These are phyloP conservation scores for Nesometra sesokonis DNA, from an alignment of 35 echinoderm and acorn worm genomes.

Conservation along the genomic window DNA sequence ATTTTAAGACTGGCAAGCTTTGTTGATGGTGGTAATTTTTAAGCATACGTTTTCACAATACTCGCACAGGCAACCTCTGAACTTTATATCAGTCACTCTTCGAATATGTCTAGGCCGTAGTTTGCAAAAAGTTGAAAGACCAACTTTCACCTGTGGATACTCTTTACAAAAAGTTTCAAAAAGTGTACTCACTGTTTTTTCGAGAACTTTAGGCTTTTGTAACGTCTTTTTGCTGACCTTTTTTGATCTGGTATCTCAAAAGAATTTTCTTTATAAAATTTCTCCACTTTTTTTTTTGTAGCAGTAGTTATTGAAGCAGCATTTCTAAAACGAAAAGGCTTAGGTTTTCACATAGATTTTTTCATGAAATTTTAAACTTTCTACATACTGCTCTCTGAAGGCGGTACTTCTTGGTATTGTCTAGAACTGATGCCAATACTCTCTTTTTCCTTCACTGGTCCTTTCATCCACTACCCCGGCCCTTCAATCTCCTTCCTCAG, in stretches of 20 bases:
- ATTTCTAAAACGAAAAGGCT: not conserved
- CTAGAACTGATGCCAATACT: not conserved
- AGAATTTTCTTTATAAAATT: conserved; percentile 5
- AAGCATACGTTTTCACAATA: conserved; percentile 1
- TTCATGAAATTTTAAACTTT: not conserved
- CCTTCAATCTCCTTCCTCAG: not conserved
- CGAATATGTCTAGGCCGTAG: not conserved
- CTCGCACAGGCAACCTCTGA: conserved; percentile 2
- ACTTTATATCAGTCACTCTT: not conserved
- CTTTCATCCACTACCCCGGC: not conserved
- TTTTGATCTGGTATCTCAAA: conserved; percentile 1
- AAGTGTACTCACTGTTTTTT: not conserved
- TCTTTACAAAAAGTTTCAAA: not conserved
- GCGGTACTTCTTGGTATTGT: not conserved
- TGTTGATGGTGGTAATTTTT: not conserved
- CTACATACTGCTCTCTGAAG: not conserved
- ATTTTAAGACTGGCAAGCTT: not conserved
- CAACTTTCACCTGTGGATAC: not conserved
- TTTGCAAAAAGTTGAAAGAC: not conserved
- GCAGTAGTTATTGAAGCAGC: not conserved
- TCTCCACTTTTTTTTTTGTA: not conserved
- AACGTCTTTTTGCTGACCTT: conserved; percentile 1
- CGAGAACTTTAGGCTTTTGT: not conserved
- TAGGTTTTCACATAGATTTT: not conserved
- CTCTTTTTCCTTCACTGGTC: not conserved